Evolutionary conservation across 2,113 vertebrate species (phyloP), one percentile per base, ranked within the genome.

Genomic region (Lota lota): DNA sequence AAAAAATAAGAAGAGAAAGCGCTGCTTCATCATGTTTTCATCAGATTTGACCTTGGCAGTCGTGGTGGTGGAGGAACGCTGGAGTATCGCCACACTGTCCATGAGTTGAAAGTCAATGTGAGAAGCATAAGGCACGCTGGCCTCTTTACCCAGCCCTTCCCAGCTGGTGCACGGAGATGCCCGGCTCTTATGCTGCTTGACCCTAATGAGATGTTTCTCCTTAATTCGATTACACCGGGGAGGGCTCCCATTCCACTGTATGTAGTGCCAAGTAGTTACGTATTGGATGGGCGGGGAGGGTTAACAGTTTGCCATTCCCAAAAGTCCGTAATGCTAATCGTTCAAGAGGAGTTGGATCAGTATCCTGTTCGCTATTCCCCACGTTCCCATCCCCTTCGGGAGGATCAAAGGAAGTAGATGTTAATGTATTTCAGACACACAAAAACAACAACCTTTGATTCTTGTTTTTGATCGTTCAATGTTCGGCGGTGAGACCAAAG

Each of bases 1-100:
- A 47, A 47, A 47, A 47, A 47, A 47, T n/a, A n/a, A n/a, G n/a
- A 47, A 47, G 10, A 47, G 2, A 86, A 91, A 88, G 72, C 86
- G 89, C 87, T 82, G 84, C 83, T 88, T 92, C 90, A 90, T 90
- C 88, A 85, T 78, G 85, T 87, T 90, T 92, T 87, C 85, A 90
- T 91, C 87, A 88, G 85, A 89, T 83, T 73, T 86, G 87, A 90
- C 90, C 91, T 92, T 92, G 89, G 87, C 85, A 82, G 88, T 86
- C 73, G 68, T 78, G 69, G 69, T 70, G 73, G 74, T 16, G 59
- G 22, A 56, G 70, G 79, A 81, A 81, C 78, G 67, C n/a, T 88
- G 90, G 90, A 91, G 83, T 79, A 77, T 70, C 82, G 89, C 89
- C 90, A 89, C 79, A 22, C 61, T 74, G 47, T 83, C 84, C 83